phyloP scores from a whole-genome alignment of 1,140 invertebrate genomes.

The Linepithema humile region DNA sequence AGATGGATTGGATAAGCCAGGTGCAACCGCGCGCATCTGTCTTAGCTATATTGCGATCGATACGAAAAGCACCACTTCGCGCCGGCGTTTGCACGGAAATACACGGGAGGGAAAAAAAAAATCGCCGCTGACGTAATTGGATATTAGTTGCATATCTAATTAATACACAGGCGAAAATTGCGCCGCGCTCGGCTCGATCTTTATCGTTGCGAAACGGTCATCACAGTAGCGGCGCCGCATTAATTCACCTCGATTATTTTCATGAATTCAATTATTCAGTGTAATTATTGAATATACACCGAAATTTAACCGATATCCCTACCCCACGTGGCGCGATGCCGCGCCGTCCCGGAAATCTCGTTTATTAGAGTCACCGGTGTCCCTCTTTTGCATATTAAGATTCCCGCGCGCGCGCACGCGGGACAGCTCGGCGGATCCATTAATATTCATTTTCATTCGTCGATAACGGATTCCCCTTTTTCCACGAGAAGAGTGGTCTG shows the following conservation, averaged over 20 bases:
- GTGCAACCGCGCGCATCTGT: constrained; percentile 1
- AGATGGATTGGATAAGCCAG: constrained; percentile 49
- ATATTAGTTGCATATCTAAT: constrained; percentile 56
- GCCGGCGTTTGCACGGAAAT: neutral
- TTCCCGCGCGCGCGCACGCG: neutral
- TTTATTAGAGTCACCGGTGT: constrained; percentile 49
- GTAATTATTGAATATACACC: constrained; percentile 56
- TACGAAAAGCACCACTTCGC: neutral
- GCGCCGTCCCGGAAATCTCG: constrained; percentile 39
- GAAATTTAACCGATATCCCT: constrained; percentile 55
- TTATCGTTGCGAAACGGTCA: constrained; percentile 54
- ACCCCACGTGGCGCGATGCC: constrained; percentile 22
- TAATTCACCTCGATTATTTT: constrained; percentile 52
- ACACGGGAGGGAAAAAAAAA: neutral
- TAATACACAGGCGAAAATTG: constrained; percentile 51
- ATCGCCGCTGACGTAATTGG: constrained; percentile 27
- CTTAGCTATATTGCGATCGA: constrained; percentile 30
- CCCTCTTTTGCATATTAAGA: constrained; percentile 58
- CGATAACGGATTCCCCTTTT: constrained; percentile 37
- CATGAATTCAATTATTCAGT: constrained; percentile 57
- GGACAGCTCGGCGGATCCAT: too few species aligned
- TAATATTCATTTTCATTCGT: constrained; percentile 50
- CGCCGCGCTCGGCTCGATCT: constrained; percentile 41
- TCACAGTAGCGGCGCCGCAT: constrained; percentile 19
- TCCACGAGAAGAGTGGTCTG: neutral